Base-by-base conservation (phyloP, 1,140 invertebrate genomes). In the Armadillidium nasatum region DNA sequence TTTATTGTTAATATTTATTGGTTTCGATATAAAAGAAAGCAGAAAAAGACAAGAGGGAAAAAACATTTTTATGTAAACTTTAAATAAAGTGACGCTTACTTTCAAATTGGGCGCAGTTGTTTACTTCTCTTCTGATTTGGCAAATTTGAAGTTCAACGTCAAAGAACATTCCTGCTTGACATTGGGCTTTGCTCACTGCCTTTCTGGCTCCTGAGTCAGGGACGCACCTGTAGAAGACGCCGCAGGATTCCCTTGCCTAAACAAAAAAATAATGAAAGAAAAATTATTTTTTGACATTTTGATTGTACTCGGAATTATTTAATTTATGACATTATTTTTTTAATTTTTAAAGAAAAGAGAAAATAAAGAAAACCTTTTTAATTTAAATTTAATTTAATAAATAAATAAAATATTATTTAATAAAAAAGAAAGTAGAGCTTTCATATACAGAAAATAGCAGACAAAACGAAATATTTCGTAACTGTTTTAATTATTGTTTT, bases 101-200 rank as follows among this genome's bases (percentile, higher is more conserved):
- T 89, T 94, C 93, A 85, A 92, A 84, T 85, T 90, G 88, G 87
- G 94, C 91, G 89, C 94, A 96, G 90, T 94, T 95, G 89, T 93
- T 93, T 87, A 96, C 94, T 88, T 94, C 91, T 83, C 92, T 91
- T 89, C 94, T 95, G 93, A 94, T 96, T 87, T 96, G 93, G 88
- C 94, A 96, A 81, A 94, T 95, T 86, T 97, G 94, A 83, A 93
- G 89, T 85, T 94, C 91, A 85, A 97, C 91, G 89, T 97, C 94
- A 88, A 97, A 97, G 83, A 92, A 93, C 84, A 97, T 88, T 85
- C 94, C 94, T 83, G 89, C 91, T 78, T 93, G 93, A 86, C 94
- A 97, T 83, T 90, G 88, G 82, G 94, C 92, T 75, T 91, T 90
- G 78, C 93, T 93, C 85, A 95, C 87, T 84, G 93, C 89, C 83